Base-by-base conservation (phyloP, 2,888 invertebrate genomes). In the Imbricaverruca yamaguchii region DNA sequence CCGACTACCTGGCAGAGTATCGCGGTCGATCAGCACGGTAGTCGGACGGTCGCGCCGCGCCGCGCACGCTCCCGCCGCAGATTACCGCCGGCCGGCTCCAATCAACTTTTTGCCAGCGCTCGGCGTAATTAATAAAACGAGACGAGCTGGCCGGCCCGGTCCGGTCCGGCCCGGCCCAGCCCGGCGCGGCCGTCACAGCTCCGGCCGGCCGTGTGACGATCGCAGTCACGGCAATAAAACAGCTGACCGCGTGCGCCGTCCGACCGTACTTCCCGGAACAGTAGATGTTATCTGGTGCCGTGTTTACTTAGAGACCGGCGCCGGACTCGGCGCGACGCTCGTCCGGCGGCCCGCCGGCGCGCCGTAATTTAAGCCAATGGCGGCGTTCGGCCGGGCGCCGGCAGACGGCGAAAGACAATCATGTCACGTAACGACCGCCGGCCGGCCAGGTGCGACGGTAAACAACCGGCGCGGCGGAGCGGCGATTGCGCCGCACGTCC, bases 91-190 rank as follows among this genome's bases (percentile, higher is more conserved):
- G 74, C 55, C 74, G 39, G 74, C 55, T 74, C 74, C 74, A 74
- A 74, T 74, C 74, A 74, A 74, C 74, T 74, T 74, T 74, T 74
- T 74, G 53, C 55, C 74, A 21, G 53, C 74, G 74, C 21, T 9
- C 74, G 74, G 18, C 1, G 74, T 74, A 74, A 74, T 74, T 74
- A 74, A 74, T 74, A 74, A 74, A 55, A 74, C 74, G 74, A 74
- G 53, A 74, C 74, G 69, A 25, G 69, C 69, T 39, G 69, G 39
- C 21, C 39, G 39, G 69, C 39, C 39, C 25, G 39, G 69, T 15
- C 1, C 15, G 7, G 18, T 0, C 15, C 15, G 61, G 18, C 3
- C 61, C 61, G 61, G 18, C 15, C 61, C 39, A 4, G 39, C 39
- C 39, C 39, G 39, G 39, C 4, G 2, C 39, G 39, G 39, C 39